phyloP scores from a whole-genome alignment of 2,113 vertebrate species.

The Typhlomys cinereus region DNA sequence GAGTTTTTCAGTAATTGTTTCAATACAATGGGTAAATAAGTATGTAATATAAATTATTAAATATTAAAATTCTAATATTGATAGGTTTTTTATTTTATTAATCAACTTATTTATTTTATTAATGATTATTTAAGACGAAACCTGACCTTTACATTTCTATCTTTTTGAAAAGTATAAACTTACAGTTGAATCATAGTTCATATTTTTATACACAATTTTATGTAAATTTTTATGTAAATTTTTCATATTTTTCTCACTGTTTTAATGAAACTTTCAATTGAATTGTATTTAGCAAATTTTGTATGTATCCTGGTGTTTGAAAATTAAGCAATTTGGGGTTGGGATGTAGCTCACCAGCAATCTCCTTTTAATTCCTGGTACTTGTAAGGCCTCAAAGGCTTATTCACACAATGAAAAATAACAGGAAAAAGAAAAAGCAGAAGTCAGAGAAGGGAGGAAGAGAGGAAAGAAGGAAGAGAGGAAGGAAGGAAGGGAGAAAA shows the following conservation, averaged over 20 bases:
- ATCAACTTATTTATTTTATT: slow-evolving; percentile 42
- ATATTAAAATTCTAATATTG: background rate
- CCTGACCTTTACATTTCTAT: background rate
- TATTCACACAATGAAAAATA: too few relatives aligned
- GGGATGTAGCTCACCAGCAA: background rate
- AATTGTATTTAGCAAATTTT: slow-evolving; percentile 16
- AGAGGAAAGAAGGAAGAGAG: too few relatives aligned
- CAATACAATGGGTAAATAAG: background rate
- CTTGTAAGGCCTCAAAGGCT: too few relatives aligned
- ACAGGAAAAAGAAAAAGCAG: too few relatives aligned
- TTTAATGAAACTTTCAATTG: slow-evolving; percentile 24
- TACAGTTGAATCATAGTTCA: background rate
- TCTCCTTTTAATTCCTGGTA: background rate
- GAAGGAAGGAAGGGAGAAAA: too few relatives aligned
- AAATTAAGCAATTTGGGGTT: background rate
- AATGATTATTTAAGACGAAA: background rate
- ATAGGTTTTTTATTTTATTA: slow-evolving; percentile 10
- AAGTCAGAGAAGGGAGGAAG: too few relatives aligned
- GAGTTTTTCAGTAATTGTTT: slow-evolving; percentile 30
- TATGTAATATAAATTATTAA: background rate
- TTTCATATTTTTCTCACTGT: background rate
- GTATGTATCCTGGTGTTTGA: background rate
- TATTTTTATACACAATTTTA: background rate
- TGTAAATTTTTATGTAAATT: background rate
- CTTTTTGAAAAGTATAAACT: background rate